Base-by-base conservation (phyloP, 2,797 vertebrate genomes). In the Rhinella marina region DNA sequence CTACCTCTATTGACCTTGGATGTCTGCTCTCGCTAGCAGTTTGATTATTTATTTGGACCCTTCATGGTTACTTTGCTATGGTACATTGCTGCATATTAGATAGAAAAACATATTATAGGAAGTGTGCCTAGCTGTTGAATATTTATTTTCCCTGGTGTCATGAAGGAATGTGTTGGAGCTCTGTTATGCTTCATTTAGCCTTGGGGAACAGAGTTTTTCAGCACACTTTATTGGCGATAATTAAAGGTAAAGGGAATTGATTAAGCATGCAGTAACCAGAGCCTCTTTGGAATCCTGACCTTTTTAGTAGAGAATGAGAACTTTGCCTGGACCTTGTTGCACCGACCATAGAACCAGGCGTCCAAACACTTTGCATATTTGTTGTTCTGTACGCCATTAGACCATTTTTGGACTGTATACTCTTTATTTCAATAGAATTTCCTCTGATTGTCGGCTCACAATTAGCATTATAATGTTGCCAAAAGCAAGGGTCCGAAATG, bases 81-180 rank as follows among this genome's bases (percentile, higher is more conserved):
- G 61, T 72, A 86, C 73, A 78, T 83, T 83, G 72, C 88, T 57
- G 54, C 83, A 85, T 73, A 82, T 82, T 89, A 81, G 87, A 57
- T 62, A 85, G 56, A 56, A 89, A 86, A 89, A 89, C 70, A 82
- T 64, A 78, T 59, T 77, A 54, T 86, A 77, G 84, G 72, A 82
- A 70, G 59, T 86, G 61, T 89, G 82, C 82, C 64, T 88, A 79
- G 68, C 79, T 80, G 82, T 79, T 77, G 73, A 84, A 88, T 88
- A 85, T 88, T 88, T 79, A 72, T 84, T 88, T 84, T 80, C 87
- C 87, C 76, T 56, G 75, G 82, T 88, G 82, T 88, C 83, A 84
- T 13, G n/a, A 62, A 84, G 56, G 82, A 88, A 88, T 88, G 75
- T 85, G 82, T 80, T 78, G 81, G 86, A 83, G 57, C 27, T 59